A percentile compares a stretch with the other conserved stretches of the same genome.
Evolutionary conservation across 2,797 vertebrate species (phyloP).

Genomic region (Falco cherrug): DNA sequence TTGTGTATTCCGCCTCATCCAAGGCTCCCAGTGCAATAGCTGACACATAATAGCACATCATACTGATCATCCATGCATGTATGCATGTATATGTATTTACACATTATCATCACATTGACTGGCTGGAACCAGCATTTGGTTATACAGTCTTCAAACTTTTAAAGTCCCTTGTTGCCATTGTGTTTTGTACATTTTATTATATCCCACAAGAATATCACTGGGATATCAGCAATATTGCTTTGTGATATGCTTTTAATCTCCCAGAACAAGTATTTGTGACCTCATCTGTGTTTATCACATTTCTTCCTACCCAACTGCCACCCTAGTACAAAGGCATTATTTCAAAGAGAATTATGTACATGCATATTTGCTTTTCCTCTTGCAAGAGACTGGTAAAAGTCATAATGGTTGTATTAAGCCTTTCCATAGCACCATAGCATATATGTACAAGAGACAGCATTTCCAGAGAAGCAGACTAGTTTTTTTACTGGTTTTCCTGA

Average conservation of each 20-base stretch:
- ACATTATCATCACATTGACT: slow-evolving; percentile 3
- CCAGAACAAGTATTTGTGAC: background rate
- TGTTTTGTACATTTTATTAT: background rate
- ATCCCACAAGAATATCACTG: background rate
- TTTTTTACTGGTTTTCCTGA: background rate
- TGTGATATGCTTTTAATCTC: background rate
- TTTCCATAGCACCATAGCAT: background rate
- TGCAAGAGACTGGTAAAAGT: background rate
- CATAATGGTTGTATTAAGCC: background rate
- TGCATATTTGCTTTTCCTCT: background rate
- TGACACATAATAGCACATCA: slow-evolving; percentile 15
- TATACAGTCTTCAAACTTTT: background rate
- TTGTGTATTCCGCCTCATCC: background rate
- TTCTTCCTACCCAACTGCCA: background rate
- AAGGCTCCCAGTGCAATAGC: background rate
- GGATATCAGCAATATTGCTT: background rate
- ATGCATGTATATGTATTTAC: slow-evolving; percentile 22
- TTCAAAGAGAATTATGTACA: background rate
- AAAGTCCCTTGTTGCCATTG: background rate
- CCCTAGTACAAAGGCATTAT: background rate
- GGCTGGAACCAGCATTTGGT: background rate
- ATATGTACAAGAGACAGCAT: background rate
- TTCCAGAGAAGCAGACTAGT: background rate
- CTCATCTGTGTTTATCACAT: background rate
- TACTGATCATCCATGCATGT: slow-evolving; percentile 12